These are phyloP conservation scores for Peromyscus polionotus DNA, from an alignment of 2,113 vertebrate species.

Conservation along the genomic window DNA sequence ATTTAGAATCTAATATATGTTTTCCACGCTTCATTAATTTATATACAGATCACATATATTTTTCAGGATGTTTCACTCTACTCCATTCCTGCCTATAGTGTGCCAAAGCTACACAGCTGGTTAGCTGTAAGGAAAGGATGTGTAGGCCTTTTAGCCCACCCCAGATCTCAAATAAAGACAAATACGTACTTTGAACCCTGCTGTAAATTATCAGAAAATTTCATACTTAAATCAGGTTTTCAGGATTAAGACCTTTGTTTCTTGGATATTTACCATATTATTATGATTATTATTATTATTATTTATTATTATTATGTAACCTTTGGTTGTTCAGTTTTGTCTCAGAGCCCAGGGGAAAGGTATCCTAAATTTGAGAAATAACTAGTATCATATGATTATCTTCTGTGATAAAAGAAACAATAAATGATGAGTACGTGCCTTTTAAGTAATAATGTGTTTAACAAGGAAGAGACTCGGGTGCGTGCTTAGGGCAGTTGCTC, in stretches of 20 bases:
- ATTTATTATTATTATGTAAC: background rate
- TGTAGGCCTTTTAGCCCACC: background rate
- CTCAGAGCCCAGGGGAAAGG: constrained; percentile 1
- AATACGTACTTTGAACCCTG: background rate
- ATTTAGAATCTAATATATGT: background rate
- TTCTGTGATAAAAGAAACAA: background rate
- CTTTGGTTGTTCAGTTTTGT: constrained; percentile 16
- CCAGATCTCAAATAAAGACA: constrained; percentile 29
- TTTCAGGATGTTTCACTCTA: background rate
- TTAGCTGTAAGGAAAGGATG: background rate
- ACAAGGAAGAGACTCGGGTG: background rate
- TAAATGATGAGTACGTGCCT: background rate
- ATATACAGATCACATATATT: background rate
- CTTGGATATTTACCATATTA: background rate
- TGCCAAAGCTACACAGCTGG: background rate
- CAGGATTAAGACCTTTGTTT: background rate
- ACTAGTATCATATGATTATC: background rate
- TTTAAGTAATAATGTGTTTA: background rate
- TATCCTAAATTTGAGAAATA: constrained; percentile 1
- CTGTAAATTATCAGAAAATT: constrained; percentile 27
- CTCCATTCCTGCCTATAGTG: background rate
- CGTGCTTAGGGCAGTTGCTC: background rate
- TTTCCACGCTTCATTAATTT: constrained; percentile 11
- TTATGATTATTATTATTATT: background rate
- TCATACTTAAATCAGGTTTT: constrained; percentile 4